phyloP scores from a whole-genome alignment of 2,888 invertebrate genomes.

The Hyposoter didymator region DNA sequence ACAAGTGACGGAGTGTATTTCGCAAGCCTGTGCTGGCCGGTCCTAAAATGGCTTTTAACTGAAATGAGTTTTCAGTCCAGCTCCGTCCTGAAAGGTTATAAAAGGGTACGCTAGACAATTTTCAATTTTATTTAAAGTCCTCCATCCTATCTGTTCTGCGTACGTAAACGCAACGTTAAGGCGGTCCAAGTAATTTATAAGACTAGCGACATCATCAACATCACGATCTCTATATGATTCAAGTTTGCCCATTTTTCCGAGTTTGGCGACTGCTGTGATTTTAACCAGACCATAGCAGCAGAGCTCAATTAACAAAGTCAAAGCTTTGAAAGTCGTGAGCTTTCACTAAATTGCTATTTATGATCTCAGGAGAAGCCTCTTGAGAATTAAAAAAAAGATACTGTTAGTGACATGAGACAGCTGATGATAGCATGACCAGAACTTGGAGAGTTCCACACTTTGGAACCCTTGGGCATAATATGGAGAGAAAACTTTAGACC shows the following conservation, averaged over 20 bases:
- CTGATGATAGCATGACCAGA: conserved; percentile 24
- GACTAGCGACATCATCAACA: neutral
- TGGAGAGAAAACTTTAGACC: conserved; percentile 73
- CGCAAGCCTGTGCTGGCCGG: neutral
- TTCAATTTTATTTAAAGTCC: neutral
- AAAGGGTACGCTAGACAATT: neutral
- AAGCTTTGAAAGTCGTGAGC: conserved; percentile 51
- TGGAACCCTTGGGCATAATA: conserved; percentile 64
- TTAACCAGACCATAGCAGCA: neutral
- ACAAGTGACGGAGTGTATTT: conserved; percentile 22
- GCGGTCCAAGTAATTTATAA: neutral
- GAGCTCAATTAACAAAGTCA: conserved; percentile 27
- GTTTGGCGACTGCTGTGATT: neutral
- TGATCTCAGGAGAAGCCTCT: conserved; percentile 47
- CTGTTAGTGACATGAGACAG: conserved; percentile 45
- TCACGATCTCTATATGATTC: neutral
- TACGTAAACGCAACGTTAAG: neutral
- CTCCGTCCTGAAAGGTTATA: conserved; percentile 16
- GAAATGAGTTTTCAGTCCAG: neutral
- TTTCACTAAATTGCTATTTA: conserved; percentile 70
- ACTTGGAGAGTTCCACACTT: conserved; percentile 41
- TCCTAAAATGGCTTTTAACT: neutral
- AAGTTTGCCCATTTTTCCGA: neutral
- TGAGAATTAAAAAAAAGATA: conserved; percentile 51
- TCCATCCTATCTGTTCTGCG: neutral